These are phyloP conservation scores for Microcebus lehilahytsara DNA, from an alignment of 2,113 vertebrate genomes.

Conservation along the genomic window DNA sequence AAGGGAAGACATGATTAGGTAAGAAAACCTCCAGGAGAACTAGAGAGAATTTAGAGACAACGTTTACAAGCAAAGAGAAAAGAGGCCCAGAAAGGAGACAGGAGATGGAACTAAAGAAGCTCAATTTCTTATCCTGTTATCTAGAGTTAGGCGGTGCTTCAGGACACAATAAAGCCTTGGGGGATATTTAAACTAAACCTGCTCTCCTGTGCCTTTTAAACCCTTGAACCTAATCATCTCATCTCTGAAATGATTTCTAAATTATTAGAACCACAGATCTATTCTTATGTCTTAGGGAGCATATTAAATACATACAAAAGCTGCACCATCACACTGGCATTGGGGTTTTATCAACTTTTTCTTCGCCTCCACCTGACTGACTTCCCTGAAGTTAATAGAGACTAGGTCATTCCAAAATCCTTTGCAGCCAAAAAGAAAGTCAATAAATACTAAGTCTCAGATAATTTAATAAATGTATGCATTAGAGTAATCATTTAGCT, in stretches of 20 bases:
- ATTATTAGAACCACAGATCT: not conserved
- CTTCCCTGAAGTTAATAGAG: not conserved
- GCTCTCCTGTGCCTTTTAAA: not conserved
- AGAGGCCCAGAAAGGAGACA: not conserved
- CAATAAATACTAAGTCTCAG: not conserved
- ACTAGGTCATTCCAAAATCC: not conserved
- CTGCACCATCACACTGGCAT: not conserved
- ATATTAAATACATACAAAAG: not conserved
- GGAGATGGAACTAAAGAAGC: not conserved
- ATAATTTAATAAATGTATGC: slow-evolving; percentile 3
- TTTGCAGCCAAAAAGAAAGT: not conserved
- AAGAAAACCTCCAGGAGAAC: not conserved
- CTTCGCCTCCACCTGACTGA: not conserved
- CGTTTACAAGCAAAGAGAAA: not conserved
- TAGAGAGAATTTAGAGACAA: not conserved
- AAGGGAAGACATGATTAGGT: not conserved
- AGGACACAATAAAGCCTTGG: fast-evolving
- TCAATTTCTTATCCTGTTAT: not conserved
- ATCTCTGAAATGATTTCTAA: not conserved
- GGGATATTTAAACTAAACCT: not conserved
- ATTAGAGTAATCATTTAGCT: not conserved
- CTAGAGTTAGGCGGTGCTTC: fast-evolving
- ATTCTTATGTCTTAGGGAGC: not conserved
- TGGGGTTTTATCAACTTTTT: not conserved
- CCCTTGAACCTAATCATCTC: not conserved